phyloP scores from a whole-genome alignment of 2,888 invertebrate species.

The Ornithoptera alexandrae region DNA sequence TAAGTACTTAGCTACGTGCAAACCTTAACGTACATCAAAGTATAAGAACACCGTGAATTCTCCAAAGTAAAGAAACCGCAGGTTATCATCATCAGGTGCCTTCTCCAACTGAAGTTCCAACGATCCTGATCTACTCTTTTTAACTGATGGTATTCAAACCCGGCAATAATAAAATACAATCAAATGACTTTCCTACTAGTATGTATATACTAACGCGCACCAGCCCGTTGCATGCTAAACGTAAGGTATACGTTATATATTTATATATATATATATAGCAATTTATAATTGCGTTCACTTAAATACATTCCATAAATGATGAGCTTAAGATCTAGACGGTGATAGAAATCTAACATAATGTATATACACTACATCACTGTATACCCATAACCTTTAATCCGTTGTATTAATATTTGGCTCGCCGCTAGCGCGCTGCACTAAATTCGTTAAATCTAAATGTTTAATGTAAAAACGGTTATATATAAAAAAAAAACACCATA shows the following conservation, averaged over 20 bases:
- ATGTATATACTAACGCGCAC: not conserved
- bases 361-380: conserved; percentile 32
- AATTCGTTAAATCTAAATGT: conserved; percentile 48
- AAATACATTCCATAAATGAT: not conserved
- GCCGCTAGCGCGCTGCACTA: conserved; percentile 51
- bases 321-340: not conserved
- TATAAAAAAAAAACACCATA: conserved; percentile 30
- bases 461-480: no score
- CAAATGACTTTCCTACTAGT: conserved; percentile 6
- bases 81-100: no score
- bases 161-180: conserved; percentile 3
- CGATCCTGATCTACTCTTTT: no score
- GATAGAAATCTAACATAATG: not conserved
- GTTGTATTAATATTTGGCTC: conserved; percentile 66
- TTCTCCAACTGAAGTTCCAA: no score
- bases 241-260: conserved; percentile 1
- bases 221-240: conserved; percentile 10
- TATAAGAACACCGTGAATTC: conserved; percentile 17
- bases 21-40: conserved; percentile 27
- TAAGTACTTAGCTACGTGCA: conserved; percentile 54
- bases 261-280: conserved; percentile 16
- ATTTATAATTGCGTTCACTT: conserved; percentile 27
- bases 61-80: conserved; percentile 11
- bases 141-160: no score
- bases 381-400: conserved; percentile 54